Evolutionary conservation across 1,140 invertebrate genomes (phyloP).

Genomic region (Harpegnathos saltator): DNA sequence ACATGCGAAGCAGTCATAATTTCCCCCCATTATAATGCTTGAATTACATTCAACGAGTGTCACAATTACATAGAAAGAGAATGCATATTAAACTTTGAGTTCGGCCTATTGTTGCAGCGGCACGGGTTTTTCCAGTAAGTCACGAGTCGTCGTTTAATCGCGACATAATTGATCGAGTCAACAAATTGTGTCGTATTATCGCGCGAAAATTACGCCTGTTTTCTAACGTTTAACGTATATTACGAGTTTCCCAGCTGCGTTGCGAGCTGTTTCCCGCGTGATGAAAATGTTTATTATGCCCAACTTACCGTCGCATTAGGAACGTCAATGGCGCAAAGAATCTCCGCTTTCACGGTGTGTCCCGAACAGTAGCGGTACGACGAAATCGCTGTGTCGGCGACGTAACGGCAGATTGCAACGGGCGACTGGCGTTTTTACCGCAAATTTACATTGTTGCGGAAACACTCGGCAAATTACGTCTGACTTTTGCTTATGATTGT

Average conservation of each 20-base stretch:
- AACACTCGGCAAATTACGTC: conserved; percentile 15
- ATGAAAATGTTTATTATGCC: conserved; percentile 6
- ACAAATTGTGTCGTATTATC: not conserved
- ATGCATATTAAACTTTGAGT: not conserved
- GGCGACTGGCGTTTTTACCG: conserved; percentile 27
- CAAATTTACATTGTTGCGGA: conserved; percentile 18
- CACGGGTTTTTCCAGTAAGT: not conserved
- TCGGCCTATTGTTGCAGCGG: not conserved
- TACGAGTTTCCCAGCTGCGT: not conserved
- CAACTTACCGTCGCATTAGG: not conserved
- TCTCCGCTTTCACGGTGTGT: conserved; percentile 12
- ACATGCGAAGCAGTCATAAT: conserved; percentile 2
- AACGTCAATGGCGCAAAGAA: conserved; percentile 10
- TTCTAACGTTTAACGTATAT: not conserved
- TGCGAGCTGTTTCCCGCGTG: not conserved
- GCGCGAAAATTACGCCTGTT: not conserved
- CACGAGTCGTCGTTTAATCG: not conserved
- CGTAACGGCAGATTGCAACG: not conserved
- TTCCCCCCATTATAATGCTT: not conserved
- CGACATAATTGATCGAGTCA: not conserved
- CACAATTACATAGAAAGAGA: not conserved
- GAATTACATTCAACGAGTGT: not conserved
- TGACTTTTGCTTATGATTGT: not conserved
- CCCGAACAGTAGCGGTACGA: not conserved
- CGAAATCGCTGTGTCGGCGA: not conserved